A percentile compares a stretch with the other conserved stretches of the same genome.
These are phyloP conservation scores for Caenorhabditis zanzibari DNA, from an alignment of 2,888 invertebrate genomes.

Conservation along the genomic window DNA sequence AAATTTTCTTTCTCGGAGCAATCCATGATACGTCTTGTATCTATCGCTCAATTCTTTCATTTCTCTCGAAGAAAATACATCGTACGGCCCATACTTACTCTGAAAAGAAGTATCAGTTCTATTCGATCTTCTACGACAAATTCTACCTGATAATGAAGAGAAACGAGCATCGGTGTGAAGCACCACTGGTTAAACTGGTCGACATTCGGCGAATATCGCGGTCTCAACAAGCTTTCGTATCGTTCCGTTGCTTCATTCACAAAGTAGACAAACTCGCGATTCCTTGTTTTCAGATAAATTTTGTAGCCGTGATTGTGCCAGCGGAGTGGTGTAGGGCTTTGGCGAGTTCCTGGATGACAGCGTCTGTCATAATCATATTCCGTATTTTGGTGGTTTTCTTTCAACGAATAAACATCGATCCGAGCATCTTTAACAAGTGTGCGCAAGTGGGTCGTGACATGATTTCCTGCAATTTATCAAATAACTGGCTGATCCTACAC, in stretches of 20 bases:
- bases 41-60: constrained; percentile 2
- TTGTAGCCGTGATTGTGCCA: constrained; percentile 46
- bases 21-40: not conserved
- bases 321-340: not conserved
- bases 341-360: constrained; percentile 45
- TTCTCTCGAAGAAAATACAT: not conserved
- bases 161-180: constrained; percentile 50
- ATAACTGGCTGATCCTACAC: too few species aligned
- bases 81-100: constrained; percentile 7
- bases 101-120: not conserved
- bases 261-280: not conserved
- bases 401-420: constrained; percentile 28
- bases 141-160: constrained; percentile 44
- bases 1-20: constrained; percentile 9
- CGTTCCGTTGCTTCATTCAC: not conserved
- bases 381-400: not conserved
- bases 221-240: constrained; percentile 15
- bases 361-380: not conserved
- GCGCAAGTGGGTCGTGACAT: constrained; percentile 15
- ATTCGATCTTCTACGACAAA: not conserved
- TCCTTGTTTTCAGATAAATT: constrained; percentile 3
- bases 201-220: not conserved
- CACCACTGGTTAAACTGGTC: constrained; percentile 45
- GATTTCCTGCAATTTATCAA: constrained; percentile 20
- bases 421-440: constrained; percentile 34